These are phyloP conservation scores for Ditylenchus dipsaci DNA, from an alignment of 1,140 invertebrate species.

Conservation along the genomic window DNA sequence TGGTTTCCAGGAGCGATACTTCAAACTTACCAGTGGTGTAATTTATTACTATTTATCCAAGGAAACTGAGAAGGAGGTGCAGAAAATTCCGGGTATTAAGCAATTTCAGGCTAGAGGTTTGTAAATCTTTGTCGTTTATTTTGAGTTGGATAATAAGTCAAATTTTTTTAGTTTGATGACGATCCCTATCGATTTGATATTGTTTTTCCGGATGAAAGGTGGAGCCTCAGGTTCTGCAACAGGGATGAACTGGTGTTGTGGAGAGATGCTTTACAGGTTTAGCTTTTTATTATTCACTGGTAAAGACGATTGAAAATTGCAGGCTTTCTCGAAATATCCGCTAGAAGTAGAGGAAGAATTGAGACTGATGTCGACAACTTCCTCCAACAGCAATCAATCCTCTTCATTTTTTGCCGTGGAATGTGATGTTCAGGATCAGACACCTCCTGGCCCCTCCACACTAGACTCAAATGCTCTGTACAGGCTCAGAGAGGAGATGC, in stretches of 20 bases:
- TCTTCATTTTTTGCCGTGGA: background rate
- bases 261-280: slow-evolving; percentile 26
- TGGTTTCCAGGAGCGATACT: slow-evolving; percentile 34
- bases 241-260: slow-evolving; percentile 27
- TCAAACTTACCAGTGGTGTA: slow-evolving; percentile 36
- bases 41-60: slow-evolving; percentile 35
- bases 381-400: background rate
- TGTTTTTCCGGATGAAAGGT: slow-evolving; percentile 29
- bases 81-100: slow-evolving; percentile 26
- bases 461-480: background rate
- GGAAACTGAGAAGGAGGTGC: slow-evolving; percentile 28
- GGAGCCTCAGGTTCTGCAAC: slow-evolving; percentile 22
- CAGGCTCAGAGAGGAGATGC: background rate
- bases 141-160: background rate
- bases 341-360: background rate
- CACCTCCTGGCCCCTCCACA: background rate
- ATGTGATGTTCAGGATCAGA: background rate
- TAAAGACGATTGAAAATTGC: too few species aligned
- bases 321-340: too few species aligned
- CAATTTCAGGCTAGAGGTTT: slow-evolving; percentile 30
- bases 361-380: background rate
- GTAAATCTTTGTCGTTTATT: slow-evolving; percentile 11
- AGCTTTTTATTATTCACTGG: too few species aligned
- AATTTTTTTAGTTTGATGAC: slow-evolving; percentile 32
- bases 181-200: slow-evolving; percentile 26